Evolutionary conservation across 2,888 invertebrate genomes (phyloP).

Genomic region (Xanthia togata): DNA sequence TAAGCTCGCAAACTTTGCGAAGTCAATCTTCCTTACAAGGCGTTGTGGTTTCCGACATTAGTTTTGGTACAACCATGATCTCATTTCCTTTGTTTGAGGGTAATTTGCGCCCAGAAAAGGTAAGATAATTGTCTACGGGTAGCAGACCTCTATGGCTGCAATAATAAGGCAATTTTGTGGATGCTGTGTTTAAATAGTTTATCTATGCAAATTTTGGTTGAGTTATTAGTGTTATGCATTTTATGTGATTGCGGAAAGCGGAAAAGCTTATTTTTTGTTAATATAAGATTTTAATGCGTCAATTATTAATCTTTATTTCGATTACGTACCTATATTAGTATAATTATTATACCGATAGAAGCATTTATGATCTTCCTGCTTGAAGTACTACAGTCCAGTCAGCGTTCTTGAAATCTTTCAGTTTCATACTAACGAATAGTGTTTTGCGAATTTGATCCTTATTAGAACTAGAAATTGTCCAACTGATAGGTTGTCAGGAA

Average conservation of each 20-base stretch:
- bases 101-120: slow-evolving; percentile 77
- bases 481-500: too few relatives aligned
- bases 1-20: slow-evolving; percentile 56
- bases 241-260: slow-evolving; percentile 46
- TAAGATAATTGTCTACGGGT: slow-evolving; percentile 63
- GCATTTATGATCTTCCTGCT: neutral
- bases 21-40: slow-evolving; percentile 79
- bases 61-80: slow-evolving; percentile 70
- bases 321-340: neutral
- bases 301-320: slow-evolving; percentile 10
- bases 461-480: too few relatives aligned
- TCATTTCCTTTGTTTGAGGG: slow-evolving; percentile 78
- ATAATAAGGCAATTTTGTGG: slow-evolving; percentile 64
- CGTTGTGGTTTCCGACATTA: slow-evolving; percentile 73
- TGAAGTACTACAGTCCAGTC: neutral
- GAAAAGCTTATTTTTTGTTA: slow-evolving; percentile 35
- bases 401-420: too few relatives aligned
- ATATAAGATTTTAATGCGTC: slow-evolving; percentile 15
- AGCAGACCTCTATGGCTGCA: slow-evolving; percentile 58
- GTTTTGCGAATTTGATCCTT: too few relatives aligned
- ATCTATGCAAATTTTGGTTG: slow-evolving; percentile 50
- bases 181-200: slow-evolving; percentile 41
- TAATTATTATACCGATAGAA: neutral
- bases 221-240: slow-evolving; percentile 25
- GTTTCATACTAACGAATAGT: too few relatives aligned